Evolutionary conservation across 2,888 invertebrate species (phyloP).

Genomic region (Augiades crinisus): DNA sequence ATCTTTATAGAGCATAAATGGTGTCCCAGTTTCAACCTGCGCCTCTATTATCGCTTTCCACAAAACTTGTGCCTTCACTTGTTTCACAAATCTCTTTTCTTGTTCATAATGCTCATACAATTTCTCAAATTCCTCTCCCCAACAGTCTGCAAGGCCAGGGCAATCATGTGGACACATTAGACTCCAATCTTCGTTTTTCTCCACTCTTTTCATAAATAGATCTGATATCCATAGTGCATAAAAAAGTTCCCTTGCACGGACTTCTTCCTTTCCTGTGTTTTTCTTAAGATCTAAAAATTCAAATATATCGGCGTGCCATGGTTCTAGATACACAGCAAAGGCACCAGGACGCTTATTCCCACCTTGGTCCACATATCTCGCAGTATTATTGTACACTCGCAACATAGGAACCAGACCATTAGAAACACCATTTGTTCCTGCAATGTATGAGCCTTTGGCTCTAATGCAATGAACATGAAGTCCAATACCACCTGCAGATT

Average conservation of each 20-base stretch:
- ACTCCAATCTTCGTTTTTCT: slow-evolving; percentile 92
- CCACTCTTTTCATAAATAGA: slow-evolving; percentile 97
- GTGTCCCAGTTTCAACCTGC: slow-evolving; percentile 98
- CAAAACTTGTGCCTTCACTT: slow-evolving; percentile 90
- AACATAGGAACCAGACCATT: slow-evolving; percentile 98
- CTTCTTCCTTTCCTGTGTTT: slow-evolving; percentile 97
- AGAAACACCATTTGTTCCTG: slow-evolving; percentile 96
- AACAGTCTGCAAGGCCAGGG: slow-evolving; percentile 94
- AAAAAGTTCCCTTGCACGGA: slow-evolving; percentile 96
- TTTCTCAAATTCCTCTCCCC: slow-evolving; percentile 96
- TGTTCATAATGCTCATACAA: slow-evolving; percentile 93
- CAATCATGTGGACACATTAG: slow-evolving; percentile 98
- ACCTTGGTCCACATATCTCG: slow-evolving; percentile 98
- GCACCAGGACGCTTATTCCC: slow-evolving; percentile 99
- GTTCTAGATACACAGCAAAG: slow-evolving; percentile 98
- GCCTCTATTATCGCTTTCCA: slow-evolving; percentile 97
- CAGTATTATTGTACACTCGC: slow-evolving; percentile 96
- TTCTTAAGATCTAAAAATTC: slow-evolving; percentile 97
- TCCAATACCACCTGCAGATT: slow-evolving; percentile 98
- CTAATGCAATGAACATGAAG: slow-evolving; percentile 97
- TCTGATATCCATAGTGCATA: slow-evolving; percentile 99
- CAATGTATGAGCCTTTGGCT: slow-evolving; percentile 94
- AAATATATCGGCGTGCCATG: slow-evolving; percentile 99
- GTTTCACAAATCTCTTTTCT: slow-evolving; percentile 86
- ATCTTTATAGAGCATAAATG: slow-evolving; percentile 98